A percentile compares a stretch with the other conserved stretches of the same genome.
Conservation (phyloP, 2,113 vertebrate species). For the Conger conger region DNA sequence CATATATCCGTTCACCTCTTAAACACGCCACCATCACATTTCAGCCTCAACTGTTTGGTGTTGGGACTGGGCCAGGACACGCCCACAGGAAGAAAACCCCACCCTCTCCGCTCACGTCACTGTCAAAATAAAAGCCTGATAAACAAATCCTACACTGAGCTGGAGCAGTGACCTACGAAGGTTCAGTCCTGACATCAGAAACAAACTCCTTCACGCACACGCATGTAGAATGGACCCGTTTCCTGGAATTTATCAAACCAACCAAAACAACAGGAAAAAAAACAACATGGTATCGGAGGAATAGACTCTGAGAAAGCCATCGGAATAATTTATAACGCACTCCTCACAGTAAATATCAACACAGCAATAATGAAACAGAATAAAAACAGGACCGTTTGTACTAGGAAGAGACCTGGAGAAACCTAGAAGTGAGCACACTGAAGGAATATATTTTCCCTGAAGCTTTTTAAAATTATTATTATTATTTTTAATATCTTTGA, state of each 20-base stretch:
- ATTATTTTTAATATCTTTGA: constrained; percentile 36
- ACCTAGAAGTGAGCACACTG: constrained; percentile 50
- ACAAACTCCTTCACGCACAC: neutral
- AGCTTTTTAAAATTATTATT: constrained; percentile 48
- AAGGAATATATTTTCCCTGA: constrained; percentile 68
- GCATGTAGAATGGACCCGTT: neutral
- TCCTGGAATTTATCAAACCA: neutral
- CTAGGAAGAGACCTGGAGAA: constrained; percentile 42
- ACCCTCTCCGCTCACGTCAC: neutral
- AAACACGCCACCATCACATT: neutral
- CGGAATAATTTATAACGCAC: constrained; percentile 67
- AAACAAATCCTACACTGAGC: neutral
- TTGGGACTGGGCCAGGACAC: neutral
- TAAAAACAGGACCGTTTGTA: constrained; percentile 31
- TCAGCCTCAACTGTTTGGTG: neutral
- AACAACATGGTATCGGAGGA: constrained; percentile 6
- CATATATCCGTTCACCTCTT: neutral
- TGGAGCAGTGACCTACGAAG: neutral
- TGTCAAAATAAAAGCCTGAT: neutral
- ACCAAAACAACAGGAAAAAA: neutral
- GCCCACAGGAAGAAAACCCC: neutral
- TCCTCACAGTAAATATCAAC: constrained; percentile 47
- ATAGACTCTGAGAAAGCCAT: constrained; percentile 2
- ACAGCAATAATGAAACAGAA: constrained; percentile 41
- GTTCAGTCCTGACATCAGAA: neutral